Evolutionary conservation across 2,888 invertebrate species (phyloP).

Genomic region (Cotesia congregata): DNA sequence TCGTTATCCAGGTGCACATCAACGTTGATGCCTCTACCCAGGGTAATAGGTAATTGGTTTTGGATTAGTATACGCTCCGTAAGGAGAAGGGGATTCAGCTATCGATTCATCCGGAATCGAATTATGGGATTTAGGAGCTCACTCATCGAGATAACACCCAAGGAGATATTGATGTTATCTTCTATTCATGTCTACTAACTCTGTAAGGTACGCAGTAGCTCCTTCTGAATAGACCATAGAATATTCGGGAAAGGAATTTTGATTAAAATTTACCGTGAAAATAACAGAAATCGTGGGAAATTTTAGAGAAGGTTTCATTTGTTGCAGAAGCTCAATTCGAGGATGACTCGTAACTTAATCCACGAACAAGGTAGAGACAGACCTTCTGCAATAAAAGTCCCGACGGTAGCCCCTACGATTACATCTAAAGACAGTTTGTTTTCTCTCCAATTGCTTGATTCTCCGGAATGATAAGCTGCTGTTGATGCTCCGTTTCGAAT

Average conservation of each 20-base stretch:
- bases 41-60: conserved; percentile 32
- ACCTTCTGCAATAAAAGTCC: conserved; percentile 50
- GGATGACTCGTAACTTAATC: conserved; percentile 49
- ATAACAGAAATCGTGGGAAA: no score
- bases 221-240: no score
- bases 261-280: no score
- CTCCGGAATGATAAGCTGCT: conserved; percentile 53
- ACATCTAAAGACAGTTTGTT: conserved; percentile 49
- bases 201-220: background rate
- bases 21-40: background rate
- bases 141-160: conserved; percentile 3
- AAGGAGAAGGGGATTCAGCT: background rate
- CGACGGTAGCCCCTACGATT: conserved; percentile 40
- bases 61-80: conserved; percentile 17
- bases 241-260: no score
- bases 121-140: conserved; percentile 18
- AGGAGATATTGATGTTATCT: background rate
- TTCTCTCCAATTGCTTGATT: conserved; percentile 50
- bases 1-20: conserved; percentile 27
- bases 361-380: conserved; percentile 42
- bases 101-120: conserved; percentile 23
- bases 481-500: conserved; percentile 41
- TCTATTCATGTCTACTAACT: background rate
- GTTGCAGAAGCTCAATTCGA: background rate
- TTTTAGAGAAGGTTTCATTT: no score